phyloP scores from a whole-genome alignment of 1,140 invertebrate genomes.

The Trichonephila inaurata region DNA sequence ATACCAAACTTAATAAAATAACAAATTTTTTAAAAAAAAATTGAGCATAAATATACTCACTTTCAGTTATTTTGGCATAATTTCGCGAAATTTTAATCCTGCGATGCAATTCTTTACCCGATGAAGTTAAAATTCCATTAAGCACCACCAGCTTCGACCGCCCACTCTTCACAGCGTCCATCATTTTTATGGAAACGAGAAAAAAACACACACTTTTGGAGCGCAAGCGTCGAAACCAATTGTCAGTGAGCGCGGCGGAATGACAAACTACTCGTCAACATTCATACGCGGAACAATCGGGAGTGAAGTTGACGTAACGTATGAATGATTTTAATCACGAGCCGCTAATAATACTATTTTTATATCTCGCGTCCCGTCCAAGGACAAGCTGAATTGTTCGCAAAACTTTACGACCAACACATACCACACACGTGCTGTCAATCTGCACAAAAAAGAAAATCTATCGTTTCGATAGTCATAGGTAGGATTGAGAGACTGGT shows the following conservation, averaged over 20 bases:
- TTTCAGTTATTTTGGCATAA: background rate
- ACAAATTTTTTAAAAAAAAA: background rate
- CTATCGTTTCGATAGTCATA: too few species aligned
- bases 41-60: background rate
- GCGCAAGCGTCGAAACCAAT: background rate
- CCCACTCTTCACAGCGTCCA: background rate
- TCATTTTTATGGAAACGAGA: background rate
- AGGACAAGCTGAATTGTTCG: conserved; percentile 28
- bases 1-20: too few species aligned
- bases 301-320: conserved; percentile 11
- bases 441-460: background rate
- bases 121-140: conserved; percentile 35
- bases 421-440: background rate
- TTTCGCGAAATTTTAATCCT: conserved; percentile 7
- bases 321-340: conserved; percentile 47
- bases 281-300: conserved; percentile 6
- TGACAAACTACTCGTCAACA: background rate
- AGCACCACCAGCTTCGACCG: background rate
- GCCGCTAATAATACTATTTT: conserved; percentile 29
- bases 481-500: too few species aligned
- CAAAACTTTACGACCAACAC: background rate
- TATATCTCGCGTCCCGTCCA: conserved; percentile 9
- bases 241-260: background rate
- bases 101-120: conserved; percentile 28
- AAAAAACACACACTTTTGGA: background rate